Conservation (phyloP, 2,113 vertebrate genomes). For the Cardinalis cardinalis region DNA sequence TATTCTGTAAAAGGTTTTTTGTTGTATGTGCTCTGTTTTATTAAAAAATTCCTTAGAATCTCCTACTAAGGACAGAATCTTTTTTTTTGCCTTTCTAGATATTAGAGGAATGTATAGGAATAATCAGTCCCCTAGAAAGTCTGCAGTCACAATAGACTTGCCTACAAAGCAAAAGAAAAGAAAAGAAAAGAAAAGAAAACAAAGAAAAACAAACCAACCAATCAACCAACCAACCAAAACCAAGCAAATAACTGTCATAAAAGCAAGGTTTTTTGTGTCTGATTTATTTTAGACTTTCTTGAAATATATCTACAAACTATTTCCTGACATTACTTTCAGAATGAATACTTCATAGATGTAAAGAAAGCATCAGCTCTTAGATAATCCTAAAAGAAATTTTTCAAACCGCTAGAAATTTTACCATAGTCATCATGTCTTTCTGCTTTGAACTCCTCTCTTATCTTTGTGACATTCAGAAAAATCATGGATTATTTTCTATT, state of each 20-base stretch:
- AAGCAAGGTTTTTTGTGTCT: not conserved
- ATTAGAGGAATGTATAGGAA: not conserved
- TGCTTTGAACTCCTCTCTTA: not conserved
- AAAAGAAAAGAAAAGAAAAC: not conserved
- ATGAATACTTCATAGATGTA: not conserved
- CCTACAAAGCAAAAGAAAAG: not conserved
- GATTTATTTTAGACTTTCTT: not conserved
- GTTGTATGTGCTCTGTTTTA: not conserved
- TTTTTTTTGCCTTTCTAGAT: not conserved
- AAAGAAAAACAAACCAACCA: not conserved
- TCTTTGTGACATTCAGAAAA: not conserved
- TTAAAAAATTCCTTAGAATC: not conserved
- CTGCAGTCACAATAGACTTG: not conserved
- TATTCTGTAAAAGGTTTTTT: not conserved
- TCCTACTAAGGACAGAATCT: not conserved
- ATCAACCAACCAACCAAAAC: rapidly evolving
- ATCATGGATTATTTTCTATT: not conserved
- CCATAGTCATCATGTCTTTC: not conserved
- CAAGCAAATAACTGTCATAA: not conserved
- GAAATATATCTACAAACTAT: not conserved
- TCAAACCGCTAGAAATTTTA: not conserved
- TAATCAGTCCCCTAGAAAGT: not conserved
- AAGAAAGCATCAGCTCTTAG: not conserved
- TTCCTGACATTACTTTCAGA: not conserved
- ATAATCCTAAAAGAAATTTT: not conserved